These are phyloP conservation scores for Sminthurides aquaticus DNA, from an alignment of 2,888 invertebrate genomes.

Conservation along the genomic window DNA sequence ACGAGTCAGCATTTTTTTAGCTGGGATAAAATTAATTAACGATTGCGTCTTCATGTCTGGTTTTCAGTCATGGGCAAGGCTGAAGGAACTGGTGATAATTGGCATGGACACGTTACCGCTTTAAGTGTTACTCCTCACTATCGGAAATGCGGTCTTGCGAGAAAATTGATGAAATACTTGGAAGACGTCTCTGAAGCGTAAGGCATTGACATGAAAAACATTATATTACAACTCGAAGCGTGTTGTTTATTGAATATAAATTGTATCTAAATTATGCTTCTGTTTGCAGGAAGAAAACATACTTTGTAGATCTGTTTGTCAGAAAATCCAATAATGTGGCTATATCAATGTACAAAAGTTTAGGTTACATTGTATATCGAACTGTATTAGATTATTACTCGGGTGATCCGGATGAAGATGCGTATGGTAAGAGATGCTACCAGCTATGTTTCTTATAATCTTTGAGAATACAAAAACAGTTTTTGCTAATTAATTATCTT, in stretches of 20 bases:
- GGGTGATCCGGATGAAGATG: conserved; percentile 96
- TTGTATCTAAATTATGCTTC: not conserved
- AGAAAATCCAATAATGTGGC: conserved; percentile 95
- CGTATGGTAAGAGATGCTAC: conserved; percentile 78
- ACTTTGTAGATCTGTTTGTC: conserved; percentile 97
- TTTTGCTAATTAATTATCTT: not conserved
- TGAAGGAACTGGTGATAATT: conserved; percentile 89
- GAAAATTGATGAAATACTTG: conserved; percentile 82
- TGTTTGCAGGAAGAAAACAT: conserved; percentile 72
- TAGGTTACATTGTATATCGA: conserved; percentile 93
- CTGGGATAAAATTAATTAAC: too few relatives aligned
- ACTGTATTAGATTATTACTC: conserved; percentile 97
- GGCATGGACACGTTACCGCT: conserved; percentile 99
- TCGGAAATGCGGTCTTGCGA: conserved; percentile 83
- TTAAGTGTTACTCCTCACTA: conserved; percentile 92
- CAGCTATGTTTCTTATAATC: not conserved
- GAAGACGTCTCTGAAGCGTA: conserved; percentile 95
- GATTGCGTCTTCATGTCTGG: too few relatives aligned
- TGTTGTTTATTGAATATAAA: too few relatives aligned
- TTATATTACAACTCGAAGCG: too few relatives aligned
- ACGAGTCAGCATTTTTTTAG: too few relatives aligned
- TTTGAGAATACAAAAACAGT: too few relatives aligned
- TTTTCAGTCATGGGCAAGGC: conserved; percentile 95
- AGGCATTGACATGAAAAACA: conserved; percentile 34
- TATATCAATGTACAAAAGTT: conserved; percentile 90